phyloP scores from a whole-genome alignment of 2,888 invertebrate species.

The Brenthis hecate region DNA sequence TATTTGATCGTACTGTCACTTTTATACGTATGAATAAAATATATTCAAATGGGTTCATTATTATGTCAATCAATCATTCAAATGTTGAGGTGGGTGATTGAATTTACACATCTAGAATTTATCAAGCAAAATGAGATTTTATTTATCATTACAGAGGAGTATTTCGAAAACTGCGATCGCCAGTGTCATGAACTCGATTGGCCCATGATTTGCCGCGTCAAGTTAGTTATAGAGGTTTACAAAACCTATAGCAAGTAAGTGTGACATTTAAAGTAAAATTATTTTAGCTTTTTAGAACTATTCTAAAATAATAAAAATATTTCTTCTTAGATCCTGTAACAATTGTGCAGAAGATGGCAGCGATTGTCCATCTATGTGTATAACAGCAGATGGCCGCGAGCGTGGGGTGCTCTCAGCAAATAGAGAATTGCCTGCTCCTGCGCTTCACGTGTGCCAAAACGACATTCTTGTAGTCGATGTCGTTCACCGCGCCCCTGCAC shows the following conservation, averaged over 20 bases:
- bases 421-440: slow-evolving; percentile 84
- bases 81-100: neutral
- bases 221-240: slow-evolving; percentile 88
- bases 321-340: slow-evolving; percentile 82
- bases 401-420: slow-evolving; percentile 86
- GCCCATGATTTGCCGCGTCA: slow-evolving; percentile 91
- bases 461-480: slow-evolving; percentile 90
- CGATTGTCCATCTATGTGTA: slow-evolving; percentile 85
- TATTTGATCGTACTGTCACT: too few relatives aligned
- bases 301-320: neutral
- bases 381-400: slow-evolving; percentile 84
- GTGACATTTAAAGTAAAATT: neutral
- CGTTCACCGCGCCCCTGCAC: slow-evolving; percentile 87
- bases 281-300: too few relatives aligned
- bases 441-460: slow-evolving; percentile 87
- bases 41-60: too few relatives aligned
- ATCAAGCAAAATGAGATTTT: neutral
- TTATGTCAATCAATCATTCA: too few relatives aligned
- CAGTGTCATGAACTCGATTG: slow-evolving; percentile 89
- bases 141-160: slow-evolving; percentile 84
- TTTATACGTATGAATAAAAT: too few relatives aligned
- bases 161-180: slow-evolving; percentile 88
- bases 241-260: slow-evolving; percentile 87
- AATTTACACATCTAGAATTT: neutral
- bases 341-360: slow-evolving; percentile 83